A percentile compares a stretch with the other conserved stretches of the same genome.
These are phyloP conservation scores for Serilophus lunatus DNA, from an alignment of 2,113 vertebrate genomes.

Conservation along the genomic window DNA sequence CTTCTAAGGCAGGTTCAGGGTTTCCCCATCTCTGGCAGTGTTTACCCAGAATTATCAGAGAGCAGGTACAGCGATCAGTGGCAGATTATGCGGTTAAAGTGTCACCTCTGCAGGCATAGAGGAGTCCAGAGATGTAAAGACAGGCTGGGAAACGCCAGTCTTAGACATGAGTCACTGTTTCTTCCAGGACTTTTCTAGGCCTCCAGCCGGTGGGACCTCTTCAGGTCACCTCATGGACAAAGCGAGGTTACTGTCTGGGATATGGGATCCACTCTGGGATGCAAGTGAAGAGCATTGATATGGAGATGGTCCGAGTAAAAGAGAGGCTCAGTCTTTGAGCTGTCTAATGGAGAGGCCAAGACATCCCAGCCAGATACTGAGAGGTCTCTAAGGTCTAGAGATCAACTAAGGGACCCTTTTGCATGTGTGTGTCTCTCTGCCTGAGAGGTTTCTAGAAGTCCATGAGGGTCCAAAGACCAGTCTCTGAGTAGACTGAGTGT, in stretches of 20 bases:
- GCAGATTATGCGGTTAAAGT: neutral
- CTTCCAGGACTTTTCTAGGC: neutral
- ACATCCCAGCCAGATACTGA: fast-evolving
- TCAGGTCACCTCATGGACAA: neutral
- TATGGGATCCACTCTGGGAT: neutral
- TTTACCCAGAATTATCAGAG: neutral
- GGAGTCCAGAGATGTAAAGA: neutral
- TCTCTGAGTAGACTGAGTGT: neutral
- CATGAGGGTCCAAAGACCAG: neutral
- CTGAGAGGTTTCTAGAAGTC: neutral
- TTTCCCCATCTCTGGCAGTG: neutral
- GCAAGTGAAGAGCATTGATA: neutral
- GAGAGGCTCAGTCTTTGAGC: neutral
- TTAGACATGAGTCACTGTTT: neutral
- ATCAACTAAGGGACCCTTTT: neutral
- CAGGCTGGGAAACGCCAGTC: neutral
- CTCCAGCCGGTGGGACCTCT: neutral
- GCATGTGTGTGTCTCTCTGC: neutral
- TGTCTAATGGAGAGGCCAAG: neutral
- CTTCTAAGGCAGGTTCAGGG: neutral
- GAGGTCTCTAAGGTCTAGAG: too few species aligned
- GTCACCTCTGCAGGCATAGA: neutral
- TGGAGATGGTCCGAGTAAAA: neutral
- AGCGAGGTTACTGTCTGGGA: too few species aligned
- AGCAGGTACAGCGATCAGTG: neutral